phyloP scores from a whole-genome alignment of 1,140 invertebrate species.

The Sycobia sp. region DNA sequence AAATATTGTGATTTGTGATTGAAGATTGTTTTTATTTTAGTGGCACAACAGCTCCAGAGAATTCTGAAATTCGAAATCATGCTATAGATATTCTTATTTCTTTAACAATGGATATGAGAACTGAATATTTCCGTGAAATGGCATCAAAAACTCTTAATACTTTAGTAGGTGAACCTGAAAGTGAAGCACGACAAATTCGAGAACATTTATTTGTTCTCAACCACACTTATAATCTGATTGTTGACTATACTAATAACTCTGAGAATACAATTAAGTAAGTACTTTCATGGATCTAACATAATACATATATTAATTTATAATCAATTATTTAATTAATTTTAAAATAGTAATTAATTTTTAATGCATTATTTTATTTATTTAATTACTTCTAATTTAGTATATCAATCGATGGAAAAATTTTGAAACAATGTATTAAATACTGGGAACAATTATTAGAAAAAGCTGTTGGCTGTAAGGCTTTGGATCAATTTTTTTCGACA shows the following conservation, averaged over 20 bases:
- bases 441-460: conserved; percentile 85
- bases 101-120: conserved; percentile 76
- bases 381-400: conserved; percentile 52
- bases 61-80: conserved; percentile 57
- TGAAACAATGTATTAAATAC: conserved; percentile 76
- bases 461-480: conserved; percentile 76
- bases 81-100: conserved; percentile 70
- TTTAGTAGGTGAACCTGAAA: conserved; percentile 68
- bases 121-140: conserved; percentile 72
- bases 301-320: not conserved
- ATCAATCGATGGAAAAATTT: conserved; percentile 70
- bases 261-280: conserved; percentile 46
- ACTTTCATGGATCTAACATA: too few relatives aligned
- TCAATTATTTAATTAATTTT: not conserved
- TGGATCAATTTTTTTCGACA: conserved; percentile 79
- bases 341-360: not conserved
- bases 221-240: conserved; percentile 73
- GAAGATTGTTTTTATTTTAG: conserved; percentile 7
- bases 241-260: conserved; percentile 63
- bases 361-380: not conserved
- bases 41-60: conserved; percentile 58
- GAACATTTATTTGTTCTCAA: conserved; percentile 70
- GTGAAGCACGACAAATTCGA: conserved; percentile 67
- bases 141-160: conserved; percentile 66
- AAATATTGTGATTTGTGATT: not conserved